Base-by-base conservation (phyloP, 2,113 vertebrate species). In the Acanthisitta chloris region DNA sequence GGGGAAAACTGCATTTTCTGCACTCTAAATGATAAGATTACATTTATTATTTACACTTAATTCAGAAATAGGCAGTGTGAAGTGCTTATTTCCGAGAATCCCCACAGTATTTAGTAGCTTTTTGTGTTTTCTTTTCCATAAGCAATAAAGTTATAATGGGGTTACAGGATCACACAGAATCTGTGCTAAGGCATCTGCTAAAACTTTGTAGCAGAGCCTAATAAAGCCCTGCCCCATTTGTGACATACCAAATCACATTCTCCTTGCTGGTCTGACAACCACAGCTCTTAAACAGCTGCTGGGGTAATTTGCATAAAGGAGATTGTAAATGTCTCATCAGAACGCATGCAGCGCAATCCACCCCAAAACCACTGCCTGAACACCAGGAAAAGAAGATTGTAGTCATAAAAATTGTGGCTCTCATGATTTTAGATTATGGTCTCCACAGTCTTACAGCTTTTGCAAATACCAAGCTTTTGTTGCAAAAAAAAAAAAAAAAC, bases 301-400 rank as follows among this genome's bases (percentile, higher is more conserved):
- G 95, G 86, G 95, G 94, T 97, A 97, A 97, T 97, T 97, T 96
- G 95, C 95, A 95, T 96, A 95, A 96, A 96, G 96, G 95, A 96
- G 93, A 94, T 96, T 97, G 95, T 97, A 96, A 96, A 95, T 90
- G 94, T 95, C 96, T 96, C 96, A 94, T 96, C 93, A 94, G 94
- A 96, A 94, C 93, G 58, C 95, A 95, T 69, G 95, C 95, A 96
- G 95, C 18, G 94, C 94, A 96, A 96, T 94, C 93, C 94, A 96
- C 96, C 96, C 94, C 79, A 96, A 97, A 97, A 97, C 95, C 96
- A 92, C 96, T 92, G 94, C 94, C 95, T 96, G 91, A 96, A 95
- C 96, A 96, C 95, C 91, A 96, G 95, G 96, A 94, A 92, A 95
- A 95, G 95, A 95, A 97, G 96, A 96, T 96, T 96, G 96, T 96